Conservation (phyloP, 2,888 invertebrate species). For the Pherbina coryleti region DNA sequence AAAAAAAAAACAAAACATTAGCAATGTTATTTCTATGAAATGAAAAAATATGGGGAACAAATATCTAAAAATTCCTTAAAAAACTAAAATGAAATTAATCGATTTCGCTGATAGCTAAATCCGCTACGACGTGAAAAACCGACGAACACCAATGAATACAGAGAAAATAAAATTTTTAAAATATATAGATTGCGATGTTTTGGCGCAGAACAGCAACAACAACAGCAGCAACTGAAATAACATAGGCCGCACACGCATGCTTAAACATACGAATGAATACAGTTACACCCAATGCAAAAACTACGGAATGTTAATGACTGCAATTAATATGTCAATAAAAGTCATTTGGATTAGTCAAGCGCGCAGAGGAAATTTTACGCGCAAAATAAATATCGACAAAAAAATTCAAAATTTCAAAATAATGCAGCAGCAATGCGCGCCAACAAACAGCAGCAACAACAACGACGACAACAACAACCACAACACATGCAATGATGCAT, state of each 20-base stretch:
- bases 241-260: slow-evolving; percentile 15
- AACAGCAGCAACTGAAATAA: background rate
- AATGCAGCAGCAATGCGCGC: slow-evolving; percentile 2
- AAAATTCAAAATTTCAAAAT: background rate
- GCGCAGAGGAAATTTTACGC: background rate
- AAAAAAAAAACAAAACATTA: background rate
- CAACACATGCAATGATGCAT: slow-evolving; percentile 4
- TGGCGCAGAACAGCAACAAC: background rate
- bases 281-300: slow-evolving; percentile 15
- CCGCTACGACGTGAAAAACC: slow-evolving; percentile 14
- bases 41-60: slow-evolving; percentile 13
- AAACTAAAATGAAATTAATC: slow-evolving; percentile 23
- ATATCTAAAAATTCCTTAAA: background rate
- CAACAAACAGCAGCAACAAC: background rate
- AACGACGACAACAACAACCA: background rate
- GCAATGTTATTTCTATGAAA: background rate
- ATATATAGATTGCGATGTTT: background rate
- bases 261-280: background rate
- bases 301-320: slow-evolving; percentile 54
- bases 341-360: slow-evolving; percentile 61
- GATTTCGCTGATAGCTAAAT: slow-evolving; percentile 26
- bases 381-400: background rate
- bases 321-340: slow-evolving; percentile 69
- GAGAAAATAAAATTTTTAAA: background rate
- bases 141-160: background rate